Conservation (phyloP, 37 sponge, comb jelly and placozoan genomes). For the Beroe ovata region DNA sequence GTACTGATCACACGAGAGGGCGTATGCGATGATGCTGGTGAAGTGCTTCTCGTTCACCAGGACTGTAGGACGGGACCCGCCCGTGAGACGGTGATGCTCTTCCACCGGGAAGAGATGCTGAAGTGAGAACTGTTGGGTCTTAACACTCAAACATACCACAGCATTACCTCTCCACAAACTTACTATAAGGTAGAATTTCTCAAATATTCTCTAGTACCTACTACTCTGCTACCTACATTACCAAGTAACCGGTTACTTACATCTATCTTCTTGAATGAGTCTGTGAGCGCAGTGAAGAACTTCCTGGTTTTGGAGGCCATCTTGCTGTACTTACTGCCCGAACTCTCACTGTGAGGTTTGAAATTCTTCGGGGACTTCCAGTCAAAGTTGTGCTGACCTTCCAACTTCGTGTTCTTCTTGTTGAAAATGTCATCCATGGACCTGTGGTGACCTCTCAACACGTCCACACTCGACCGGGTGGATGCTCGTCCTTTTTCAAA, state of each 20-base stretch:
- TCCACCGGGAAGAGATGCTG: slow-evolving; percentile 52
- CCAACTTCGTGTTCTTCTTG: not conserved
- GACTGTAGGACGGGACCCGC: slow-evolving; percentile 20
- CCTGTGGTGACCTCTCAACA: not conserved
- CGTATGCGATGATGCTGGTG: slow-evolving; percentile 93
- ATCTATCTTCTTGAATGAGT: slow-evolving; percentile 40
- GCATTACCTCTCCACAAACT: no score
- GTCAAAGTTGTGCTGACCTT: not conserved
- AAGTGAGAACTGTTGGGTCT: not conserved
- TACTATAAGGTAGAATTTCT: no score
- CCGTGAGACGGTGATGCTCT: slow-evolving; percentile 56
- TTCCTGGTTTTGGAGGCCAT: slow-evolving; percentile 34
- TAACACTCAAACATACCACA: no score
- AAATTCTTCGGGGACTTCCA: not conserved
- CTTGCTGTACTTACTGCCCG: slow-evolving; percentile 18
- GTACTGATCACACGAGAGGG: slow-evolving; percentile 83
- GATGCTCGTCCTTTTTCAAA: not conserved
- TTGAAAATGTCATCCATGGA: slow-evolving; percentile 1
- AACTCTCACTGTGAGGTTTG: not conserved
- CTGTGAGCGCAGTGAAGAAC: slow-evolving; percentile 26
- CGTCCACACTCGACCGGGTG: not conserved
- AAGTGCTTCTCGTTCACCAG: slow-evolving; percentile 92
- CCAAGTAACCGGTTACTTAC: not conserved
- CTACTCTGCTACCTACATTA: no score
- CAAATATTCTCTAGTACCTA: no score